Conservation (phyloP, 2,888 invertebrate species). For the Tipula helvola region DNA sequence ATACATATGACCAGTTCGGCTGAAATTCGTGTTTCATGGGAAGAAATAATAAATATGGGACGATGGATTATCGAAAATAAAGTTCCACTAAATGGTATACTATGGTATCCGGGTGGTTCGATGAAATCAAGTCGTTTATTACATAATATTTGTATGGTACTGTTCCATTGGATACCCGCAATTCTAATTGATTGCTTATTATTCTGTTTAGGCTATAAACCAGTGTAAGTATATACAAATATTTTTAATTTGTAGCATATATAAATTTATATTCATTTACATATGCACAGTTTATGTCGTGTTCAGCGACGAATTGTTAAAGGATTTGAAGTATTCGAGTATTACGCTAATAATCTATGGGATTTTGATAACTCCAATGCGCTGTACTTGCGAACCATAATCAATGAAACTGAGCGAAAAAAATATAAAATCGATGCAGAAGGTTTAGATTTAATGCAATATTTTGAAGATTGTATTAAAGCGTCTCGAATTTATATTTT, state of each 20-base stretch:
- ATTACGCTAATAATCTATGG: slow-evolving; percentile 89
- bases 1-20: slow-evolving; percentile 68
- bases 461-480: slow-evolving; percentile 71
- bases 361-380: slow-evolving; percentile 65
- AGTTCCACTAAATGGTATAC: slow-evolving; percentile 76
- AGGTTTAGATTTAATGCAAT: slow-evolving; percentile 61
- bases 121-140: slow-evolving; percentile 67
- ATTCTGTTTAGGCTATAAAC: slow-evolving; percentile 71
- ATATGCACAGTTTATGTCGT: slow-evolving; percentile 53
- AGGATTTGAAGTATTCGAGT: slow-evolving; percentile 81
- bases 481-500: slow-evolving; percentile 69
- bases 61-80: slow-evolving; percentile 60
- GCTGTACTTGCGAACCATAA: slow-evolving; percentile 39
- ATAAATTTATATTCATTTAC: background rate
- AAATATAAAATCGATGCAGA: slow-evolving; percentile 59
- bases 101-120: slow-evolving; percentile 78
- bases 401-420: slow-evolving; percentile 52
- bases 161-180: slow-evolving; percentile 88
- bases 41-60: slow-evolving; percentile 72
- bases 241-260: background rate
- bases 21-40: slow-evolving; percentile 76
- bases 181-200: slow-evolving; percentile 68
- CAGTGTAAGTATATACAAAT: slow-evolving; percentile 51
- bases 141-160: slow-evolving; percentile 69
- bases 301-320: slow-evolving; percentile 73